phyloP scores from a whole-genome alignment of 1,140 invertebrate genomes.

The Drosophila ohnishii region DNA sequence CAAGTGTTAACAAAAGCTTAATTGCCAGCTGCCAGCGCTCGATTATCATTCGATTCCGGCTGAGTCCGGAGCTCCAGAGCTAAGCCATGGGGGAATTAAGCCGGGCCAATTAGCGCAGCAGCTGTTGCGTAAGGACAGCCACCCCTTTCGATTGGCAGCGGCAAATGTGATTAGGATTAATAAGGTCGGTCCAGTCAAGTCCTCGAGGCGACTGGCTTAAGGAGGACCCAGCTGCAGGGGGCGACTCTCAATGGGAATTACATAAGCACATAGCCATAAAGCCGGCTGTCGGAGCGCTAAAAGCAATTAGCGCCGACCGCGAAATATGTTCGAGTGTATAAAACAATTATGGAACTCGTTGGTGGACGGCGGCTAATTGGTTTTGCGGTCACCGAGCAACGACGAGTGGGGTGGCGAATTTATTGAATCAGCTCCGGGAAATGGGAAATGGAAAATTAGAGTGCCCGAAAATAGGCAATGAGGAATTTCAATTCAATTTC shows the following conservation, averaged over 20 bases:
- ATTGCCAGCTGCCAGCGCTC: slow-evolving; percentile 45
- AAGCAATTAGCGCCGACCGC: slow-evolving; percentile 64
- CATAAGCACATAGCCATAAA: slow-evolving; percentile 69
- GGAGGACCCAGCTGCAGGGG: slow-evolving; percentile 34
- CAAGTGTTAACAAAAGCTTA: slow-evolving; percentile 53
- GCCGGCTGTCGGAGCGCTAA: slow-evolving; percentile 68
- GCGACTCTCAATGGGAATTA: slow-evolving; percentile 26
- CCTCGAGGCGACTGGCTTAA: slow-evolving; percentile 28
- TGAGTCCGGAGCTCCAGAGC: slow-evolving; percentile 1
- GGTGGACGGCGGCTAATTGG: slow-evolving; percentile 64
- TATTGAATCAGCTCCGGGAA: slow-evolving; percentile 63
- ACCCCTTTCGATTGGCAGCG: slow-evolving; percentile 25
- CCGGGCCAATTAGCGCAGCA: slow-evolving; percentile 56
- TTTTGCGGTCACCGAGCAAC: slow-evolving; percentile 51
- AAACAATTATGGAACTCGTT: slow-evolving; percentile 69
- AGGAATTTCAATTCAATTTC: slow-evolving; percentile 53
- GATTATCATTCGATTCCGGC: slow-evolving; percentile 41
- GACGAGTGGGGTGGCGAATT: slow-evolving; percentile 24
- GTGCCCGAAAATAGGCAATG: slow-evolving; percentile 45
- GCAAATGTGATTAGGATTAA: slow-evolving; percentile 68
- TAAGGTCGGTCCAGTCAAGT: slow-evolving; percentile 55
- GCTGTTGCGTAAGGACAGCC: slow-evolving; percentile 30
- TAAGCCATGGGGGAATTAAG: slow-evolving; percentile 14
- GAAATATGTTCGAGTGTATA: slow-evolving; percentile 49
- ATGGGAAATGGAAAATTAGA: slow-evolving; percentile 56